Conservation (phyloP, 2,113 vertebrate species). For the Phrynocephalus versicolor region DNA sequence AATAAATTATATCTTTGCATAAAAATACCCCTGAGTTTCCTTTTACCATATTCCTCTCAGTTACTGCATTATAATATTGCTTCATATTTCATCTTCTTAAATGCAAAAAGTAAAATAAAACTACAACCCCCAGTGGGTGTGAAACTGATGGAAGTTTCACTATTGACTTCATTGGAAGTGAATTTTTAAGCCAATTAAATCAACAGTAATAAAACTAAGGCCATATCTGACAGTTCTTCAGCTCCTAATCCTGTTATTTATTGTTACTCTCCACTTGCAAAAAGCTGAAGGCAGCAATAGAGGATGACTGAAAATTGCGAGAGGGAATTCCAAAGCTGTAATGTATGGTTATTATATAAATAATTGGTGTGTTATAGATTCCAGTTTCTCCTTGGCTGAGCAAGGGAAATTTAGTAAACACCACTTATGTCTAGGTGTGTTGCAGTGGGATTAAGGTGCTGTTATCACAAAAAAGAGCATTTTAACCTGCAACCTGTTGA, state of each 20-base stretch:
- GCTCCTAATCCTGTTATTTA: neutral
- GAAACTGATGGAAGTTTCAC: neutral
- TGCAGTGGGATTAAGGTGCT: neutral
- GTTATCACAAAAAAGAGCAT: neutral
- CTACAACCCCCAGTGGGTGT: neutral
- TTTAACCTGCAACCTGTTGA: neutral
- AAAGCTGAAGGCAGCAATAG: neutral
- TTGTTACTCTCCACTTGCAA: neutral
- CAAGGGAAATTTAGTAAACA: constrained; percentile 6
- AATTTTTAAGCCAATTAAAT: neutral
- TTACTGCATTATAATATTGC: neutral
- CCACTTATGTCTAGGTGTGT: neutral
- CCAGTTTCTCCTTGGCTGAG: neutral
- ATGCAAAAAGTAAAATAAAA: neutral
- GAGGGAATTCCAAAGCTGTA: neutral
- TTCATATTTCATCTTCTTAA: neutral
- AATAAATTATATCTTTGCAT: neutral
- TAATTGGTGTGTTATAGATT: neutral
- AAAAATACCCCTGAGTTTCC: neutral
- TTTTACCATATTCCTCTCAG: neutral
- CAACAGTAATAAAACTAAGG: neutral
- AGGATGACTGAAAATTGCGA: neutral
- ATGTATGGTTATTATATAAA: neutral
- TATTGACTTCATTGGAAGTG: neutral
- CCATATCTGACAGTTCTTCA: neutral